Evolutionary conservation across 2,797 vertebrate species (phyloP), one percentile per base, ranked within the genome.

Genomic region (Triplophysa yarkandensis): DNA sequence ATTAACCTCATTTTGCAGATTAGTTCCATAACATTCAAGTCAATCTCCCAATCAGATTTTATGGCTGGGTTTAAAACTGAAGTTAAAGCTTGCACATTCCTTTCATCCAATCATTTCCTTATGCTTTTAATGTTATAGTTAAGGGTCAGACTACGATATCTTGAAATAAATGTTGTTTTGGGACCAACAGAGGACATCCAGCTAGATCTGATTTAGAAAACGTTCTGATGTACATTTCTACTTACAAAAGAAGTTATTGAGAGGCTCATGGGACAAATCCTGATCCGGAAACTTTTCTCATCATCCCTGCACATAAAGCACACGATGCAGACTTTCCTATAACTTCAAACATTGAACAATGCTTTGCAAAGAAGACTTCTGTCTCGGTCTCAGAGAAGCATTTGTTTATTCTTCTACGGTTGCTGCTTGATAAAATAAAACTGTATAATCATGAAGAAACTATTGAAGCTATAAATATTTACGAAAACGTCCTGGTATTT

Each of bases 261-360:
- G 25, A n/a, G 32, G 30, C 63, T 69, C 23, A 39, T 57, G 30
- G n/a, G 57, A 28, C 43, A 74, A 39, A 61, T 71, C 28, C 43
- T 28, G 3, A 25, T 52, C 64, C 52, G 8, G 54, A 66, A 60
- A 50, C 61, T 62, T 55, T 66, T 16, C 67, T 28, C 17, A 71
- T 78, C 46, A 68, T 73, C 28, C 14, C 74, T 10, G 34, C 52
- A 46, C 54, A 55, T 50, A 66, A 71, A 65, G 73, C 62, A 71
- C 67, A 46, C 74, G 39, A 65, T 58, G 62, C 44, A 82, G 46
- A 67, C 41, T 72, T 62, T 41, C n/a, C 28, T 41, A 63, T 74
- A 58, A 41, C 52, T 32, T 21, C 13, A 46, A 65, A 52, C 23
- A 64, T 69, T 66, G 58, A 75, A 57, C 21, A 48, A 43, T n/a